phyloP scores from a whole-genome alignment of 2,113 vertebrate genomes.

The Collichthys lucidus region DNA sequence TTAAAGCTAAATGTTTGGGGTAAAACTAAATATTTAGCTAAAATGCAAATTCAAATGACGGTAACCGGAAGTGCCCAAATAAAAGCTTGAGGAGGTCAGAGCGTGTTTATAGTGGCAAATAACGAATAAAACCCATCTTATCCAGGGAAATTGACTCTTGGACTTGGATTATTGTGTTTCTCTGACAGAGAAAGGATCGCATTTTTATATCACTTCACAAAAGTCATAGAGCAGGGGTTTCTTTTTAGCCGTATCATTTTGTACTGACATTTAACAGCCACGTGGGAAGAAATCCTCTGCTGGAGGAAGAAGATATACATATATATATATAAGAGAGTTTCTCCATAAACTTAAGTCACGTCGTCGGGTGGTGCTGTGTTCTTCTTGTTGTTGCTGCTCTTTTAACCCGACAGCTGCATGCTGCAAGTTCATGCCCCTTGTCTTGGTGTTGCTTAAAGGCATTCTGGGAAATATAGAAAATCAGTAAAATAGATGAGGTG shows the following conservation, averaged over 20 bases:
- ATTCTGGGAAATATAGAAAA: conserved; percentile 39
- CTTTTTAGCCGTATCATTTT: conserved; percentile 31
- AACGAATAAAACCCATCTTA: too few species aligned
- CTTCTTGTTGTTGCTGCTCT: neutral
- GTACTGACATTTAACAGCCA: conserved; percentile 52
- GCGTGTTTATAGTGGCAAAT: too few species aligned
- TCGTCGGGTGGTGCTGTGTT: neutral
- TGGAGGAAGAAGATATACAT: conserved; percentile 11
- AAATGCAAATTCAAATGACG: too few species aligned
- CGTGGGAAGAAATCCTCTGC: conserved; percentile 5
- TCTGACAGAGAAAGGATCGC: conserved; percentile 47
- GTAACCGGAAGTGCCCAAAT: too few species aligned
- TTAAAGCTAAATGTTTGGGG: too few species aligned
- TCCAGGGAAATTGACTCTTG: too few species aligned
- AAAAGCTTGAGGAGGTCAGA: too few species aligned
- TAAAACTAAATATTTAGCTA: too few species aligned
- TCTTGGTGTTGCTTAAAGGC: conserved; percentile 7
- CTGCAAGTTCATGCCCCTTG: conserved; percentile 8
- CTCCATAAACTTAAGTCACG: conserved; percentile 23
- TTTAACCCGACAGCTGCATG: neutral
- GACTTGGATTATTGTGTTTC: too few species aligned
- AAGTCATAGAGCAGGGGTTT: conserved; percentile 38
- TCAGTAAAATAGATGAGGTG: conserved; percentile 21
- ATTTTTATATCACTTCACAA: conserved; percentile 25
- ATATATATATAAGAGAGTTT: neutral